phyloP scores from a whole-genome alignment of 2,888 invertebrate species.

The Coelopa pilipes region DNA sequence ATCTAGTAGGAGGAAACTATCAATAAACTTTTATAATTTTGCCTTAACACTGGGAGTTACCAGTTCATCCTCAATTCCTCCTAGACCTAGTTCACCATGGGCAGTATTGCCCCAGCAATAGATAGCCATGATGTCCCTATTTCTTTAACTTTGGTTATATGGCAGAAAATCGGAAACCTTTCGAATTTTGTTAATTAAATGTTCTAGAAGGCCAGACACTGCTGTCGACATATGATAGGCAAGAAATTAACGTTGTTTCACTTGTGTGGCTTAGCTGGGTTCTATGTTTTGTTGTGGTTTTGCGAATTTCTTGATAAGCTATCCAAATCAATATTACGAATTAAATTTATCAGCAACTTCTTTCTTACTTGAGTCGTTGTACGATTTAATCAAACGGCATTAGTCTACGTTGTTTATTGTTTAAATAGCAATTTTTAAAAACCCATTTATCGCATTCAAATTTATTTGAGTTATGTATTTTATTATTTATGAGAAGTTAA shows the following conservation, averaged over 20 bases:
- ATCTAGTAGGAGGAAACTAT: constrained; percentile 67
- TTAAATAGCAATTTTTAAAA: too few relatives aligned
- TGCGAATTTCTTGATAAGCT: too few relatives aligned
- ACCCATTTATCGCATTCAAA: too few relatives aligned
- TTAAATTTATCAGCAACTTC: too few relatives aligned
- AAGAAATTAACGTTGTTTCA: not conserved
- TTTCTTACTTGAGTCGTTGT: too few relatives aligned
- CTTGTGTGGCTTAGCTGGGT: constrained; percentile 3
- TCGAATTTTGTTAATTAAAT: not conserved
- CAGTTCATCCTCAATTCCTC: constrained; percentile 79
- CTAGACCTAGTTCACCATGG: constrained; percentile 82
- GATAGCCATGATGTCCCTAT: constrained; percentile 65
- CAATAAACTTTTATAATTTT: not conserved
- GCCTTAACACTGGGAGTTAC: constrained; percentile 51
- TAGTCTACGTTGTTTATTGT: too few relatives aligned
- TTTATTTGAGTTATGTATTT: too few relatives aligned
- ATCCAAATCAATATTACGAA: too few relatives aligned
- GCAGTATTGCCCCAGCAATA: constrained; percentile 83
- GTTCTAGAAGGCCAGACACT: constrained; percentile 2
- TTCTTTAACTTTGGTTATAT: constrained; percentile 6
- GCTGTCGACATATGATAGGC: not conserved
- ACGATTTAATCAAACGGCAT: too few relatives aligned
- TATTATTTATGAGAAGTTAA: too few relatives aligned
- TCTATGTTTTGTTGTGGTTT: not conserved
- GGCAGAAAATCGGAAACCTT: not conserved